A percentile compares a stretch with the other conserved stretches of the same genome.
These are phyloP conservation scores for Amphilophus citrinellus DNA, from an alignment of 2,113 vertebrate species.

Conservation along the genomic window DNA sequence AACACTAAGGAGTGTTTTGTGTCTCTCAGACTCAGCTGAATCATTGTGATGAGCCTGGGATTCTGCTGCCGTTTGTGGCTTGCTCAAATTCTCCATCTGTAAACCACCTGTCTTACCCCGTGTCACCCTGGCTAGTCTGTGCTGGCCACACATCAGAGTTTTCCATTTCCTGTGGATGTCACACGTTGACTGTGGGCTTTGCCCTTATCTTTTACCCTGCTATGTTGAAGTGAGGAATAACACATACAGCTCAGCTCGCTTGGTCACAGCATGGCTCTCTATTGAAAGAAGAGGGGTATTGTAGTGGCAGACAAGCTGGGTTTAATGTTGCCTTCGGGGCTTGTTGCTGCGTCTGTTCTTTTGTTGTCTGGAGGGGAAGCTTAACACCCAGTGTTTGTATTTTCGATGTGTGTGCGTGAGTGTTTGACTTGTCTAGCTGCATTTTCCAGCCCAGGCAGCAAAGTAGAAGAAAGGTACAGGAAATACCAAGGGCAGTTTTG, in stretches of 20 bases:
- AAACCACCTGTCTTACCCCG: slow-evolving; percentile 62
- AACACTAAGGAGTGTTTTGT: slow-evolving; percentile 17
- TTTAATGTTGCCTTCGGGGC: slow-evolving; percentile 72
- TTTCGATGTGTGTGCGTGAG: slow-evolving; percentile 29
- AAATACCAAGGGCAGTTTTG: slow-evolving; percentile 55
- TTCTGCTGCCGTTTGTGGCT: slow-evolving; percentile 27
- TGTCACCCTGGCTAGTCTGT: slow-evolving; percentile 27
- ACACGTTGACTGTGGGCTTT: background rate
- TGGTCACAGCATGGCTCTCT: slow-evolving; percentile 27
- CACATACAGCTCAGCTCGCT: slow-evolving; percentile 27
- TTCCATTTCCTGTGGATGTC: slow-evolving; percentile 51
- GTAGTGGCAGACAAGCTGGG: slow-evolving; percentile 44
- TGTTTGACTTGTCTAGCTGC: slow-evolving; percentile 50
- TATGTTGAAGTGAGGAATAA: slow-evolving; percentile 25
- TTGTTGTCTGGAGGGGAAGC: slow-evolving; percentile 68
- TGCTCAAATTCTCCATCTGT: slow-evolving; percentile 58
- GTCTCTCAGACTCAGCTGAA: slow-evolving; percentile 10
- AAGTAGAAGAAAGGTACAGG: slow-evolving; percentile 50
- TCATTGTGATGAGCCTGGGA: slow-evolving; percentile 8
- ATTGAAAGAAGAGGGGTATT: slow-evolving; percentile 51
- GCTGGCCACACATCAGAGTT: slow-evolving; percentile 47
- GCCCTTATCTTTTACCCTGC: slow-evolving; percentile 27
- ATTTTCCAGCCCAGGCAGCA: slow-evolving; percentile 44
- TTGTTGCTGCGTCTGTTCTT: slow-evolving; percentile 70
- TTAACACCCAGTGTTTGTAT: slow-evolving; percentile 56